Base-by-base conservation (phyloP, 1,140 invertebrate genomes). In the Leguminivora glycinivorella region DNA sequence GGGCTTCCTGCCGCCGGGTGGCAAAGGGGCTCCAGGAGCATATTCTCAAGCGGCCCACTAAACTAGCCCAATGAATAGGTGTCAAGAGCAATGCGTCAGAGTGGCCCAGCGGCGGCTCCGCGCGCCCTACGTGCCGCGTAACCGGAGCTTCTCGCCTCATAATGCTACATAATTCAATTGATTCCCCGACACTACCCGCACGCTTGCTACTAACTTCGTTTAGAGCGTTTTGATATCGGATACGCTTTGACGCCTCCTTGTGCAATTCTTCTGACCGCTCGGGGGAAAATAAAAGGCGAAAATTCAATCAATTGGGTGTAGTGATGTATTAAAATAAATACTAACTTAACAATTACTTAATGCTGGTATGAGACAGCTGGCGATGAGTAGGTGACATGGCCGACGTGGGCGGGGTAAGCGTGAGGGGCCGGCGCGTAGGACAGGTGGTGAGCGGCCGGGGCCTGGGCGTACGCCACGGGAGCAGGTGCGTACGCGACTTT, bases 91-190 rank as follows among this genome's bases (percentile, higher is more conserved):
- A 88, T 89, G 86, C 84, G 83, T 89, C 83, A 86, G 75, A 72
- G 56, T 47, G 74, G 75, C 77, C 78, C 81, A 75, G 72, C 12
- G 76, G 72, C 12, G 83, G 83, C 56, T 25, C 22, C 22, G 85
- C 82, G 56, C 77, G 79, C 79, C 77, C 47, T 81, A 89, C 87
- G 87, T 88, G 87, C 81, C 82, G 72, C 78, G 85, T 84, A 88
- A 88, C 83, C 74, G 80, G 86, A 89, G 83, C 84, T 77, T 81
- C 79, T 84, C 85, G 80, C 82, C 82, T 91, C 82, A 89, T 89
- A 91, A 91, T 87, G 89, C 82, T 85, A 87, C 87, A 83, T 89
- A 89, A 91, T 88, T 91, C 87, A 88, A 91, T 91, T 91, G 86
- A 89, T 89, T 89, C 86, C 85, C 86, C 85, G 77, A 87, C 86